phyloP scores from a whole-genome alignment of 2,113 vertebrate genomes.

The Pseudopipra pipra region DNA sequence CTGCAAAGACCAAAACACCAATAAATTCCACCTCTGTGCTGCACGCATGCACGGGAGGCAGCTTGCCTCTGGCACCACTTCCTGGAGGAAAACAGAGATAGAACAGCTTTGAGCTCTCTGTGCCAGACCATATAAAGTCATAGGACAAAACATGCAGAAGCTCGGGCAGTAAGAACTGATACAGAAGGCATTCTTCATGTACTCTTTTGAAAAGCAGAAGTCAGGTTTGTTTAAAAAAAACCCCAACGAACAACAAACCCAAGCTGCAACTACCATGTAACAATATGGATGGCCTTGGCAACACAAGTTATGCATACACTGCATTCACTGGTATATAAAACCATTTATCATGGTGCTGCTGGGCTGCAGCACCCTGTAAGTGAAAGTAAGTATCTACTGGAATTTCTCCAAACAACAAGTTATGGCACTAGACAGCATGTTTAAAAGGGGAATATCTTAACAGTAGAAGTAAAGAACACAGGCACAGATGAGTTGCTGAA shows the following conservation, averaged over 20 bases:
- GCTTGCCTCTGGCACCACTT: neutral
- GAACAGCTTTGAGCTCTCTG: neutral
- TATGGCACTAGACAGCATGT: neutral
- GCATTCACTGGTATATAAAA: neutral
- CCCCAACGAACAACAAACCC: neutral
- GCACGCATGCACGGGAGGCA: neutral
- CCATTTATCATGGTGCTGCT: neutral
- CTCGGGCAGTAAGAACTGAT: neutral
- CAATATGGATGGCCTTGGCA: neutral
- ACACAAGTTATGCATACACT: neutral
- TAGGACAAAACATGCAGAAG: neutral
- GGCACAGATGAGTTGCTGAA: neutral
- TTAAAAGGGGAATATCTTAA: neutral
- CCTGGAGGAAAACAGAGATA: fast-evolving
- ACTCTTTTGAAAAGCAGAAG: neutral
- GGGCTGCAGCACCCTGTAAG: neutral
- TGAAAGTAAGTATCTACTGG: neutral
- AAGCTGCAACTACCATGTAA: neutral
- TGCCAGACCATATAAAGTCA: neutral
- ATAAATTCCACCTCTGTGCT: neutral
- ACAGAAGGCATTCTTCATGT: neutral
- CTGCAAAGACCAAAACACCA: neutral
- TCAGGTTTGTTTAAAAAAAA: neutral
- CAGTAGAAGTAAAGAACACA: neutral
- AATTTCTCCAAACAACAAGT: neutral